Evolutionary conservation across 2,888 invertebrate species (phyloP).

Genomic region (Noctuana brunneofusca): DNA sequence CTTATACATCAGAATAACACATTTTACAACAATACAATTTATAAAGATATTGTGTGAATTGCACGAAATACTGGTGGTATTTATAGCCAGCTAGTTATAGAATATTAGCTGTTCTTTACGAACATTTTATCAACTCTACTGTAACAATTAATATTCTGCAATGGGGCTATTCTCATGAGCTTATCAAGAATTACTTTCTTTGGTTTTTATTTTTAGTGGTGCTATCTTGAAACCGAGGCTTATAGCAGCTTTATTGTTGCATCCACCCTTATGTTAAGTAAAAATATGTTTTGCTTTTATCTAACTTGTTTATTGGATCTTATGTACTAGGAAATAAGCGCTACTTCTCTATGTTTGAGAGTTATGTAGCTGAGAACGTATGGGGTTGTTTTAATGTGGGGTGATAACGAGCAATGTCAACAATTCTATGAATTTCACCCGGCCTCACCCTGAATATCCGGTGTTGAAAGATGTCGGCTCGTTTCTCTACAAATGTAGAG

Average conservation of each 20-base stretch:
- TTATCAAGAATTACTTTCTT: constrained; percentile 12
- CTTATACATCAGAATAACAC: no score
- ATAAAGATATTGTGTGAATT: no score
- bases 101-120: no score
- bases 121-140: no score
- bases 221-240: constrained; percentile 4
- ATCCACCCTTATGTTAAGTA: constrained; percentile 18
- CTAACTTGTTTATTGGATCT: neutral
- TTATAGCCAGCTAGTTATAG: no score
- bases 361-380: constrained; percentile 25
- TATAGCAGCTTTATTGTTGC: constrained; percentile 16
- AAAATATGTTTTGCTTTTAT: neutral
- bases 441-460: constrained; percentile 56
- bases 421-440: constrained; percentile 55
- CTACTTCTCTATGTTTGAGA: neutral
- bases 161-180: neutral
- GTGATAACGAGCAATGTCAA: constrained; percentile 69
- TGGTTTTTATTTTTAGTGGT: constrained; percentile 19
- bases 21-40: no score
- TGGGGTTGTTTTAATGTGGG: constrained; percentile 43
- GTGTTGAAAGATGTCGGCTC: constrained; percentile 55
- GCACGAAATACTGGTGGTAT: no score
- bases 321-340: neutral
- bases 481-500: constrained; percentile 26
- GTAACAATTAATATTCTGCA: no score